phyloP scores from a whole-genome alignment of 2,888 invertebrate genomes.

The Omphaloscelis lunosa region DNA sequence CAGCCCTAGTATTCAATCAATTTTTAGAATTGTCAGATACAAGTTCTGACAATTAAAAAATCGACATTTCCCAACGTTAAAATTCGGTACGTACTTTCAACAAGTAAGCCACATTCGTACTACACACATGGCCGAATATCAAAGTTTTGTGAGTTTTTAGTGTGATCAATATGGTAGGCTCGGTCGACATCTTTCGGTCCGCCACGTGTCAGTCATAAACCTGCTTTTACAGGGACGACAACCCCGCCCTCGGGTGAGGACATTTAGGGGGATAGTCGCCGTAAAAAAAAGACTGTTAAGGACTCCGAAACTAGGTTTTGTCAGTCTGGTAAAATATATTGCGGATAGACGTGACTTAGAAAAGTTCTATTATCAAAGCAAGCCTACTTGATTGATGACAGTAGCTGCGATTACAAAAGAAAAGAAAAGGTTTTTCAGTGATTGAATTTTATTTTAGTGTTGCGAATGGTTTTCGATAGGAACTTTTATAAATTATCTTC shows the following conservation, averaged over 20 bases:
- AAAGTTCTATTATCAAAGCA: slow-evolving; percentile 59
- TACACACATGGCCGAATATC: slow-evolving; percentile 19
- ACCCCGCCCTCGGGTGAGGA: slow-evolving; percentile 76
- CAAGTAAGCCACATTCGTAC: not conserved
- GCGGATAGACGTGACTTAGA: slow-evolving; percentile 62
- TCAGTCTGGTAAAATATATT: slow-evolving; percentile 73
- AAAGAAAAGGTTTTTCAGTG: slow-evolving; percentile 21
- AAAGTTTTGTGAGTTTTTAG: slow-evolving; percentile 64
- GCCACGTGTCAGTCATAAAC: slow-evolving; percentile 89
- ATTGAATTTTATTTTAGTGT: slow-evolving; percentile 40
- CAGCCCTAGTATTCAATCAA: too few relatives aligned
- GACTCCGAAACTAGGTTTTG: slow-evolving; percentile 78
- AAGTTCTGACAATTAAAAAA: too few relatives aligned
- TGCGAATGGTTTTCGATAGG: not conserved
- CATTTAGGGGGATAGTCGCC: slow-evolving; percentile 72
- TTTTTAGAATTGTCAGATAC: too few relatives aligned
- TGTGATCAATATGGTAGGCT: slow-evolving; percentile 78
- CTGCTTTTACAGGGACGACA: slow-evolving; percentile 83
- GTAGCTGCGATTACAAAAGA: slow-evolving; percentile 23
- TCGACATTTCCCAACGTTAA: not conserved
- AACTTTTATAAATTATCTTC: not conserved
- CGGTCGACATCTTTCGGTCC: slow-evolving; percentile 72
- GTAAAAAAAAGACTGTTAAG: slow-evolving; percentile 82
- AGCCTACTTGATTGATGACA: slow-evolving; percentile 62
- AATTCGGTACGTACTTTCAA: not conserved